These are phyloP conservation scores for Limonius californicus DNA, from an alignment of 1,140 invertebrate genomes.

Conservation along the genomic window DNA sequence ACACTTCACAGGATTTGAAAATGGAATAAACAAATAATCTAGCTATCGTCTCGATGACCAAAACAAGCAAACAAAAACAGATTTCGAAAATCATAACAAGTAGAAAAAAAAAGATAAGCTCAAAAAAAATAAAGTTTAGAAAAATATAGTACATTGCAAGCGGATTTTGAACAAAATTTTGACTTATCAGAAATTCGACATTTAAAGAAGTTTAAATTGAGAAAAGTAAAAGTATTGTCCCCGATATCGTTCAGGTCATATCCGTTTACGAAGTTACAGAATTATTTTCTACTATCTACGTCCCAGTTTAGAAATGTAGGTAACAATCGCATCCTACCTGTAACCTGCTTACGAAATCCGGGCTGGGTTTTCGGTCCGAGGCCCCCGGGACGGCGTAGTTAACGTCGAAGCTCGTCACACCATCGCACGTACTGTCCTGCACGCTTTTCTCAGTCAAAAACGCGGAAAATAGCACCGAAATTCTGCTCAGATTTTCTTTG, in stretches of 20 bases:
- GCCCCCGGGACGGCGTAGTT: constrained; percentile 31
- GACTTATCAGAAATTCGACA: neutral
- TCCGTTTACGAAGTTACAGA: constrained; percentile 29
- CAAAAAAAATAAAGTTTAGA: too few species aligned
- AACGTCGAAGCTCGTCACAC: constrained; percentile 38
- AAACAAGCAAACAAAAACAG: too few species aligned
- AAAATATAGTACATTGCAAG: too few species aligned
- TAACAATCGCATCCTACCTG: constrained; percentile 39
- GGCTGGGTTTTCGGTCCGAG: constrained; percentile 35
- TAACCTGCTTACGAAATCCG: constrained; percentile 42
- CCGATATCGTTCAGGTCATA: constrained; percentile 32
- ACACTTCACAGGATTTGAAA: too few species aligned
- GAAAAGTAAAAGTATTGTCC: constrained; percentile 38
- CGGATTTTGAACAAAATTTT: too few species aligned
- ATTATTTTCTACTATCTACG: constrained; percentile 29
- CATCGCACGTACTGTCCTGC: constrained; percentile 27
- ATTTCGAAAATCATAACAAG: too few species aligned
- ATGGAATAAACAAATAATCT: too few species aligned
- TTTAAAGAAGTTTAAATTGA: neutral
- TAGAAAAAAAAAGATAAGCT: too few species aligned
- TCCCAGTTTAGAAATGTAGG: constrained; percentile 27
- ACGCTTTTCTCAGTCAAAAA: constrained; percentile 36
- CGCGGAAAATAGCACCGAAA: constrained; percentile 44
- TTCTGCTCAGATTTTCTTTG: constrained; percentile 41
- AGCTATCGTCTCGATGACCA: too few species aligned